These are phyloP conservation scores for Hylaeus volcanicus DNA, from an alignment of 1,140 invertebrate species.

Conservation along the genomic window DNA sequence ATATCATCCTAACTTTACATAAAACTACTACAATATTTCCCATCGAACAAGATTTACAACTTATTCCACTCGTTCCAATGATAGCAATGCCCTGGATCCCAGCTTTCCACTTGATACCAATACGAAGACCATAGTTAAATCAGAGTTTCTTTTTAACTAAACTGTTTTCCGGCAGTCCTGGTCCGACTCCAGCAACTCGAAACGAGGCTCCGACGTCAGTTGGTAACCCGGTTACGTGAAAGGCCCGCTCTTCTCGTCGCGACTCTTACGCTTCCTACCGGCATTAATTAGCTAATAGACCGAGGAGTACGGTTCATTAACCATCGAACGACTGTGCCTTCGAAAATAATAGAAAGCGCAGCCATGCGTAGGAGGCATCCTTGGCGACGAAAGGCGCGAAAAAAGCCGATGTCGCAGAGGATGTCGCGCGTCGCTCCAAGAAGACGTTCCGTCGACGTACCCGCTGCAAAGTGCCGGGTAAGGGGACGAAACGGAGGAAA, in stretches of 20 bases:
- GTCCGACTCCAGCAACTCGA: not conserved
- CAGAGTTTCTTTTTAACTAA: no score
- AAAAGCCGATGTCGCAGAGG: not conserved
- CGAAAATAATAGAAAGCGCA: constrained; percentile 54
- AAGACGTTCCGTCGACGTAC: not conserved
- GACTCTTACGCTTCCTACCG: constrained; percentile 45
- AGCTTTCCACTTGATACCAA: no score
- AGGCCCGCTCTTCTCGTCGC: constrained; percentile 9
- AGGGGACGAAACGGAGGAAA: constrained; percentile 16
- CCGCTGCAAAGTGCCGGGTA: constrained; percentile 19
- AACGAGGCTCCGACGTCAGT: not conserved
- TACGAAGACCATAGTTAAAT: no score
- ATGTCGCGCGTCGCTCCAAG: not conserved
- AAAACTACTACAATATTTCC: no score
- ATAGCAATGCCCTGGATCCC: no score
- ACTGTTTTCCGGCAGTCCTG: no score
- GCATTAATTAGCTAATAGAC: constrained; percentile 71
- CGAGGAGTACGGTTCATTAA: constrained; percentile 60
- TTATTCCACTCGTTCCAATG: no score
- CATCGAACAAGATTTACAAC: no score
- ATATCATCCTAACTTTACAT: no score
- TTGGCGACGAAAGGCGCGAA: constrained; percentile 19
- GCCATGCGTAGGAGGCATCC: constrained; percentile 37
- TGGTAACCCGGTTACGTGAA: constrained; percentile 55
- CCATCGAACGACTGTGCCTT: constrained; percentile 32